Evolutionary conservation across 1,140 invertebrate species (phyloP).

Genomic region (Mylabris phalerata): DNA sequence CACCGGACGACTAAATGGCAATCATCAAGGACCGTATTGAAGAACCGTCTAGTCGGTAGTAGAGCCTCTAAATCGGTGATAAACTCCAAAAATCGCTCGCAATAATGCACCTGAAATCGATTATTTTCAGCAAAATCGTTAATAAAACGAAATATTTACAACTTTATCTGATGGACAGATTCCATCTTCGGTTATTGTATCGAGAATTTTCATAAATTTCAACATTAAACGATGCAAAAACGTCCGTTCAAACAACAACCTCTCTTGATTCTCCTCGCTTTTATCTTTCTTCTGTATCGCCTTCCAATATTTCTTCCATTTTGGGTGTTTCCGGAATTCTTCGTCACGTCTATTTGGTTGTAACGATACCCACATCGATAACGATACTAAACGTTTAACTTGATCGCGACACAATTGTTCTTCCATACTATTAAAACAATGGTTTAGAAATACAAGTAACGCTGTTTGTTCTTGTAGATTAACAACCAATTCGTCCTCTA

Average conservation of each 20-base stretch:
- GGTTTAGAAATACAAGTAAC: slow-evolving; percentile 86
- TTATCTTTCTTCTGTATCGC: slow-evolving; percentile 82
- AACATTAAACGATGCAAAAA: slow-evolving; percentile 86
- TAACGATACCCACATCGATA: slow-evolving; percentile 91
- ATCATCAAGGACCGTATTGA: slow-evolving; percentile 94
- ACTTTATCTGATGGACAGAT: slow-evolving; percentile 49
- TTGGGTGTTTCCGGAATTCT: slow-evolving; percentile 79
- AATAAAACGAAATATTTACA: background rate
- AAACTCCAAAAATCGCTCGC: slow-evolving; percentile 93
- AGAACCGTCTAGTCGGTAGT: slow-evolving; percentile 90
- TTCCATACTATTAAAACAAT: slow-evolving; percentile 97
- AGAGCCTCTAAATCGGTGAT: slow-evolving; percentile 95
- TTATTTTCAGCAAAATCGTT: background rate
- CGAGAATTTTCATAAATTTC: slow-evolving; percentile 82
- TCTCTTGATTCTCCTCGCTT: slow-evolving; percentile 58
- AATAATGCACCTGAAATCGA: slow-evolving; percentile 62
- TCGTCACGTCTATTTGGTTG: slow-evolving; percentile 74
- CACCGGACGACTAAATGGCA: slow-evolving; percentile 89
- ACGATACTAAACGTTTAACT: slow-evolving; percentile 84
- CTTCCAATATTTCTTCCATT: slow-evolving; percentile 90
- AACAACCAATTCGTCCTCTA: slow-evolving; percentile 48
- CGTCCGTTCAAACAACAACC: slow-evolving; percentile 77
- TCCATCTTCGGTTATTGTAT: slow-evolving; percentile 63
- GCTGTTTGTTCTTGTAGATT: slow-evolving; percentile 77
- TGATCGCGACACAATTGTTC: slow-evolving; percentile 87